Evolutionary conservation across 2,888 invertebrate species (phyloP), one percentile per base, ranked within the genome.

Genomic region (Tetranychus truncatus): DNA sequence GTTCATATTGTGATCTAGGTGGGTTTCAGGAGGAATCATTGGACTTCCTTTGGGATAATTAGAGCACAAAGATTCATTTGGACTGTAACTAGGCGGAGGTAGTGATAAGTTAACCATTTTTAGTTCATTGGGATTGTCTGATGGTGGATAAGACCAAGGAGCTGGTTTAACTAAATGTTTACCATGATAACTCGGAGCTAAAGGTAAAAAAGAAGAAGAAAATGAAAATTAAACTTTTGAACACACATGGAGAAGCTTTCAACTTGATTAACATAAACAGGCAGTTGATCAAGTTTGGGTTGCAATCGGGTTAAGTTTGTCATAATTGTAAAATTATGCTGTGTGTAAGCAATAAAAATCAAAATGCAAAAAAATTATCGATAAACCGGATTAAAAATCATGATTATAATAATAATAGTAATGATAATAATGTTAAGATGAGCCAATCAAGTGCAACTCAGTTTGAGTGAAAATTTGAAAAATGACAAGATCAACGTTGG

Each of bases 151-250:
- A 81, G 90, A 91, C 92, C 92, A 92, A 80, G 87, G 87, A 69
- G 90, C 87, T 15, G 90, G 89, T 44, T 89, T 85, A 66, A 92
- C 91, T 79, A 88, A 88, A 83, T 92, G 92, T 81, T 90, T 89
- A 7, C 89, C 88, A 78, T 91, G 85, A 83, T 91, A 92, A 3
- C 90, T 88, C 24, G 92, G 92, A 75, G 92, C 90, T 69, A 24
- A 11, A 20, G 69, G 11, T 11, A 69, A 69, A 69, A 69, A 24
- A 24, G 24, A 24, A 55, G 9, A 55, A 15, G 9, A 15, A 55
- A 55, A 55, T 55, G 15, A 15, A 15, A 55, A 15, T 55, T 55
- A 55, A 55, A 34, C 34, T 55, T 55, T 15, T 15, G 11, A 55
- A 55, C 55, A 34, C 34, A 34, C 34, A 34, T 34, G 34, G 34